A percentile compares a stretch with the other conserved stretches of the same genome.
These are phyloP conservation scores for Coreoperca whiteheadi DNA, from an alignment of 2,113 vertebrate genomes.

Conservation along the genomic window DNA sequence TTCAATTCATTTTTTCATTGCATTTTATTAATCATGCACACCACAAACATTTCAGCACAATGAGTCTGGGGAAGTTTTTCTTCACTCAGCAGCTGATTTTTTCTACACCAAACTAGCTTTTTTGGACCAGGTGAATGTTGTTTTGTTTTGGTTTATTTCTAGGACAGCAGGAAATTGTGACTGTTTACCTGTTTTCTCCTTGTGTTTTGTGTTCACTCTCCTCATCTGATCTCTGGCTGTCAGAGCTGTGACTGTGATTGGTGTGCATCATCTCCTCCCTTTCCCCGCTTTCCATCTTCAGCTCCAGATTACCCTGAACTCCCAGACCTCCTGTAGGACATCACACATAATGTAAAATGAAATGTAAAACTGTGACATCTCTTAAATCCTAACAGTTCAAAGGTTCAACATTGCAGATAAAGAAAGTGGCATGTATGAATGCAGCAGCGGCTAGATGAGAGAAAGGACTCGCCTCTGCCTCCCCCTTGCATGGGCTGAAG, in stretches of 20 bases:
- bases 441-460: background rate
- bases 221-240: constrained; percentile 94
- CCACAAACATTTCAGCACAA: background rate
- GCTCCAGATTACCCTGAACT: constrained; percentile 83
- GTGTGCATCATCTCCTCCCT: constrained; percentile 88
- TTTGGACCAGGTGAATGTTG: background rate
- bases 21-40: background rate
- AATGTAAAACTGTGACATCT: background rate
- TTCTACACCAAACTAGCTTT: background rate
- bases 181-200: constrained; percentile 85
- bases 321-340: constrained; percentile 77
- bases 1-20: background rate
- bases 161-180: background rate
- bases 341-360: background rate
- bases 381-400: background rate
- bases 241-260: constrained; percentile 90
- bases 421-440: background rate
- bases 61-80: background rate
- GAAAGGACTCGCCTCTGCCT: constrained; percentile 41
- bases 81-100: background rate
- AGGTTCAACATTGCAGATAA: background rate
- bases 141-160: background rate
- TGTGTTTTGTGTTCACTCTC: constrained; percentile 91
- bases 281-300: constrained; percentile 93
- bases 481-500: constrained; percentile 59